Conservation (phyloP, 2,113 vertebrate genomes). For the Alectura lathami region DNA sequence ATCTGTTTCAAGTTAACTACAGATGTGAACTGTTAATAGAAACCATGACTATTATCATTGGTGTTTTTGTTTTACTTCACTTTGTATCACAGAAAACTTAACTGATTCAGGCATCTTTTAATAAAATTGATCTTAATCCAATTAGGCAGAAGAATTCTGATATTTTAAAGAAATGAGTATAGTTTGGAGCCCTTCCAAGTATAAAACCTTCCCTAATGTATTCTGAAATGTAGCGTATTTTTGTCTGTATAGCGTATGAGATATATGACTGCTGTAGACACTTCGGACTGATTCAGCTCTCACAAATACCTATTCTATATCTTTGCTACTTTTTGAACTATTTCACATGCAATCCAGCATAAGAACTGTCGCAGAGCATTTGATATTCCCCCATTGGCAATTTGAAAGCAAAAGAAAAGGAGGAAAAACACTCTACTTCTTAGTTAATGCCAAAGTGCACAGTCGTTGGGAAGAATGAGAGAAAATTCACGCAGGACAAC, state of each 20-base stretch:
- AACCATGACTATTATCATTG: conserved; percentile 68
- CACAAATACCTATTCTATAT: background rate
- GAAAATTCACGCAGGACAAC: rapidly evolving
- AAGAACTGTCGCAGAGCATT: background rate
- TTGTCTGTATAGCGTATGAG: background rate
- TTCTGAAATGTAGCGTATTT: conserved; percentile 30
- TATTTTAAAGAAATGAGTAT: conserved; percentile 54
- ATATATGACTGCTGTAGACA: background rate
- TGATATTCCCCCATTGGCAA: background rate
- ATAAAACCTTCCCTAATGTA: conserved; percentile 6
- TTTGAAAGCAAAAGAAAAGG: background rate
- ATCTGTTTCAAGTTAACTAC: conserved; percentile 76
- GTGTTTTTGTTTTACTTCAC: conserved; percentile 61
- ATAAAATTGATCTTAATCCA: conserved; percentile 77
- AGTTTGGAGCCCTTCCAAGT: conserved; percentile 48
- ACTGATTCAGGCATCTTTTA: conserved; percentile 73
- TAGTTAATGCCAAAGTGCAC: background rate
- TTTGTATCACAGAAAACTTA: conserved; percentile 72
- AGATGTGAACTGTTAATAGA: conserved; percentile 78
- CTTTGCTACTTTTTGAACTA: background rate
- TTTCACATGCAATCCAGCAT: background rate
- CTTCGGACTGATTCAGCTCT: background rate
- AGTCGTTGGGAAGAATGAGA: background rate
- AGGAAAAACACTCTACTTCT: background rate
- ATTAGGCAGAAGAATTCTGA: conserved; percentile 73